phyloP scores from a whole-genome alignment of 2,113 vertebrate species.

The Emydura subglobosa region DNA sequence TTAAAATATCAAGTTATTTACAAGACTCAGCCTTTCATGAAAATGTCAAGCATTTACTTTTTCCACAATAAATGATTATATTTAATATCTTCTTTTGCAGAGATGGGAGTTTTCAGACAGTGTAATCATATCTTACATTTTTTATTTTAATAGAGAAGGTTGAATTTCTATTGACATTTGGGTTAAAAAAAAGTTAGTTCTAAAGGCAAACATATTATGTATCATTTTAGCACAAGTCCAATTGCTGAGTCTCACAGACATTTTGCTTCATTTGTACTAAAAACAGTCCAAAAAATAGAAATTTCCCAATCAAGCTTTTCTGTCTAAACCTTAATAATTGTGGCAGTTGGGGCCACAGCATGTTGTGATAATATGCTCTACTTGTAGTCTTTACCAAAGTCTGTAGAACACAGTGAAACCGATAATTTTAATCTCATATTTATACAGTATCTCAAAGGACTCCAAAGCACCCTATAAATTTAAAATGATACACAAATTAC shows the following conservation, averaged over 20 bases:
- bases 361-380: background rate
- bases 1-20: conserved; percentile 65
- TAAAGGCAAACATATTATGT: conserved; percentile 17
- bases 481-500: background rate
- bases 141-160: conserved; percentile 46
- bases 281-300: background rate
- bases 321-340: background rate
- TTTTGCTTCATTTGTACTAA: background rate
- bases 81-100: conserved; percentile 67
- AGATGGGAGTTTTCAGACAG: conserved; percentile 38
- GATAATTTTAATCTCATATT: background rate
- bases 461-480: background rate
- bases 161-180: background rate
- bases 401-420: background rate
- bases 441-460: background rate
- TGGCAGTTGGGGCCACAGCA: background rate
- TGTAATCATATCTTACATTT: conserved; percentile 47
- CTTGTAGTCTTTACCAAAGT: background rate
- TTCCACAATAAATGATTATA: conserved; percentile 70
- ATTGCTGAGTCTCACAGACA: background rate
- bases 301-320: background rate
- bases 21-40: conserved; percentile 47
- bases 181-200: conserved; percentile 13
- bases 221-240: conserved; percentile 5
- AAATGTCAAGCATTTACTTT: conserved; percentile 71